Evolutionary conservation across 2,888 invertebrate species (phyloP).

Genomic region (Panopea generosa): DNA sequence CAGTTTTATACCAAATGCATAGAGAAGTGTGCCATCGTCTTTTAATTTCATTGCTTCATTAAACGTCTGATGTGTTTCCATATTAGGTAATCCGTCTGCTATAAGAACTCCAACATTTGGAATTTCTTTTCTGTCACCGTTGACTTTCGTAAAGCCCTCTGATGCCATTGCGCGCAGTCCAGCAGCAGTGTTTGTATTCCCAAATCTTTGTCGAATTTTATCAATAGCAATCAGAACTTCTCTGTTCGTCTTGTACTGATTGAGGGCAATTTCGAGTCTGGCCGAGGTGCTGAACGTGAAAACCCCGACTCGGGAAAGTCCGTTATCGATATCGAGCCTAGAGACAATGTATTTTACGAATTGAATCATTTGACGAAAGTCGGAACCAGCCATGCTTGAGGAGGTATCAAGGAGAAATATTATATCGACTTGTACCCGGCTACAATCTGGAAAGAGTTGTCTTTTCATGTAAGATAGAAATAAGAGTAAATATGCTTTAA

Average conservation of each 20-base stretch:
- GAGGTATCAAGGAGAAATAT: constrained; percentile 63
- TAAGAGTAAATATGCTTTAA: too few relatives aligned
- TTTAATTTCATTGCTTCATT: constrained; percentile 58
- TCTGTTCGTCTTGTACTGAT: constrained; percentile 32
- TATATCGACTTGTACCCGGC: constrained; percentile 44
- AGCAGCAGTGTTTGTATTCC: constrained; percentile 68
- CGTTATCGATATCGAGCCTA: constrained; percentile 41
- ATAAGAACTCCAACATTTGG: constrained; percentile 71
- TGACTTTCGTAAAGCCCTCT: constrained; percentile 36
- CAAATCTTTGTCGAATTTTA: constrained; percentile 66
- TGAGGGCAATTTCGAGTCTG: constrained; percentile 34
- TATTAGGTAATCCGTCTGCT: constrained; percentile 69
- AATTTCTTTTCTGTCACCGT: constrained; percentile 61
- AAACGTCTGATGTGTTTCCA: constrained; percentile 48
- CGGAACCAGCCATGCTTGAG: constrained; percentile 44
- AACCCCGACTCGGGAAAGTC: constrained; percentile 36
- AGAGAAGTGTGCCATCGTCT: constrained; percentile 59
- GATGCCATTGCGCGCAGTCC: constrained; percentile 52
- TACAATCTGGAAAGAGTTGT: constrained; percentile 32
- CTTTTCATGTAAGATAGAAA: too few relatives aligned
- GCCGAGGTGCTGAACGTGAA: constrained; percentile 43
- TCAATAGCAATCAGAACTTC: constrained; percentile 72
- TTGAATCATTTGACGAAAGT: constrained; percentile 49
- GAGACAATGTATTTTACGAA: constrained; percentile 50
- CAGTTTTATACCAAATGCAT: constrained; percentile 66